Base-by-base conservation (phyloP, 2,113 vertebrate genomes). In the Ascaphus truei region DNA sequence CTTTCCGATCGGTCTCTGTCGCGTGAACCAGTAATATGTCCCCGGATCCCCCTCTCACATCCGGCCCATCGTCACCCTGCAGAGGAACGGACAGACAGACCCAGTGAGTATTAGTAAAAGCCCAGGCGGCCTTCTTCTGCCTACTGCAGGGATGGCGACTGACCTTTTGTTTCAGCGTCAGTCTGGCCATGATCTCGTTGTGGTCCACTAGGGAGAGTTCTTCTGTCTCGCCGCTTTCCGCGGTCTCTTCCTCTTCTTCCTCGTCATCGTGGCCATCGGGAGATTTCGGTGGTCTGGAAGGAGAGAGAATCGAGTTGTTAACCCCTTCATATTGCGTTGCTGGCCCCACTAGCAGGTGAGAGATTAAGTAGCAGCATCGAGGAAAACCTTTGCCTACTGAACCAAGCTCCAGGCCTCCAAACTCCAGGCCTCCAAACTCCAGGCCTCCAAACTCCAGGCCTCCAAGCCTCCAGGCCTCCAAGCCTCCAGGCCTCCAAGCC, bases 1-100 rank as follows among this genome's bases (percentile, higher is more conserved):
- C 97, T 95, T 97, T 99, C 75, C 94, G 91, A 79, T 98, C 97
- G 0, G 96, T 99, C 82, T 99, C 95, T 0, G 97, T 99, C 7
- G 97, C 97, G 0, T 99, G 97, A 71, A 99, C 97, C 76, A 99
- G 64, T 4, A 99, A 81, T 68, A 99, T 98, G 52, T 99, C 96
- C 23, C 94, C 95, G 0, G 97, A 99, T 36, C 97, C 97, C 0
- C 96, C 97, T 1, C 97, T 93, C 3, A 99, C 97, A 33, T 99
- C 97, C 0, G 97, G 97, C 10, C 97, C 97, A 1, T 99, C 97
- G 0, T 99, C 97, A 9, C 90, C 95, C 97, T 99, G 84, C 39
- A 73, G 68, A 0, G 57, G 71, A 36, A 75, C 11, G 12, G 72
- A 39, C 34, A 11, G 13, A 26, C 18, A 57, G 4, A 4, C 37